Evolutionary conservation across 2,888 invertebrate species (phyloP), one percentile per base, ranked within the genome.

Genomic region (Criorhina ranunculi): DNA sequence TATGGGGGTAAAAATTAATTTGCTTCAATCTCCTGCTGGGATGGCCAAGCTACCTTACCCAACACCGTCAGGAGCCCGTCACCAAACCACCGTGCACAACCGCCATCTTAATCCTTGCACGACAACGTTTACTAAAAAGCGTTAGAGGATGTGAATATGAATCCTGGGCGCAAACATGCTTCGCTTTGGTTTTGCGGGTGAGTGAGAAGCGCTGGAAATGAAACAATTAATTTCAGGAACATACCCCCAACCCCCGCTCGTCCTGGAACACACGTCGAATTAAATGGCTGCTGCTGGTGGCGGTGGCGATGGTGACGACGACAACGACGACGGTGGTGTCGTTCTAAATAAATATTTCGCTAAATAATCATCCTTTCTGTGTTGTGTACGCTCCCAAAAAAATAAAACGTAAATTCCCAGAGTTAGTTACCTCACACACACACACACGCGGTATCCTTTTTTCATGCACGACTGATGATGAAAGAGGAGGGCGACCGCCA

Each of bases 171-270:
- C 49, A 55, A 67, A 64, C 46, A 69, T 67, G 37, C 17, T 75
- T 37, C 46, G 55, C 44, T 69, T 60, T 62, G 46, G 46, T 76
- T 62, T 73, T n/a, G 40, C 46, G n/a, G 7, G 31, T 53, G 42
- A 17, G 53, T 72, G 66, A 66, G 72, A 66, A 66, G 60, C 72
- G 82, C 73, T 83, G 72, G 79, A 83, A 83, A 49, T 67, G 72
- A 83, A 78, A 73, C 79, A 78, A 83, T 83, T 83, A 78, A 83
- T 83, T 83, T 78, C 60, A 60, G 46, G 44, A 72, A 51, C 66
- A 19, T 6, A 7, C 62, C 35, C 24, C 15, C 12, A 8, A 31
- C 53, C 15, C 11, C 15, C 53, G 8, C 31, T 11, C 24, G 42
- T 24, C 2, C 12, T 11, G 24, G 17, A 4, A 12, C 40, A 66